These are phyloP conservation scores for Corticium candelabrum DNA, from an alignment of 37 sponge, comb jelly and placozoan genomes.

Conservation along the genomic window DNA sequence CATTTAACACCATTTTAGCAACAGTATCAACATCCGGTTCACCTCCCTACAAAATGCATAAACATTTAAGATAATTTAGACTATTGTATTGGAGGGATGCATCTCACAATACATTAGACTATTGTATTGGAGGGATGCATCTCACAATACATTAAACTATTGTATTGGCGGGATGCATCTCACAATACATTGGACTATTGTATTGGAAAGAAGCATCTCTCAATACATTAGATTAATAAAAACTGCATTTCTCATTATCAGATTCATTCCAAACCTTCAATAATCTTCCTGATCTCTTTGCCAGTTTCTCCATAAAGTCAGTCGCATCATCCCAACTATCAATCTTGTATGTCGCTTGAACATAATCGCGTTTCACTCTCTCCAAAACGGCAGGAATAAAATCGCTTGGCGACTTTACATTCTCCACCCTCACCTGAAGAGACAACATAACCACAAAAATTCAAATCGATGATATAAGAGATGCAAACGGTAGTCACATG, in stretches of 20 bases:
- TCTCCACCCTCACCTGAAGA: slow-evolving; percentile 84
- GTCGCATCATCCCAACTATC: slow-evolving; percentile 53
- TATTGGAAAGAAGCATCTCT: slow-evolving; percentile 6
- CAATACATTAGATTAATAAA: not conserved
- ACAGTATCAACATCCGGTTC: slow-evolving; percentile 84
- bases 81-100: not conserved
- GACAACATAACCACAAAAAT: slow-evolving; percentile 5
- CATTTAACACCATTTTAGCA: slow-evolving; percentile 85
- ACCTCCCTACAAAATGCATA: slow-evolving; percentile 61
- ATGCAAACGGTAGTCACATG: not conserved
- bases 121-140: not conserved
- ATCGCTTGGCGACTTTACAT: slow-evolving; percentile 70
- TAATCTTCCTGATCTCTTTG: slow-evolving; percentile 59
- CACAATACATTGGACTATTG: not conserved
- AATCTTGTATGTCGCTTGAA: slow-evolving; percentile 67
- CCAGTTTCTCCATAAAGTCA: slow-evolving; percentile 81
- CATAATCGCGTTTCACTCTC: slow-evolving; percentile 68
- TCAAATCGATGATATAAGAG: not conserved
- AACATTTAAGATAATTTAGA: not conserved
- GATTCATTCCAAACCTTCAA: slow-evolving; percentile 86
- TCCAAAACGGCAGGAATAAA: slow-evolving; percentile 85
- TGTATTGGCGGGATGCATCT: slow-evolving; percentile 1
- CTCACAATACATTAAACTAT: not conserved
- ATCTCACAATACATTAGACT: not conserved
- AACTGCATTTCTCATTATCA: not conserved